phyloP scores from a whole-genome alignment of 1,140 invertebrate genomes.

The Drosophila equinoxialis region DNA sequence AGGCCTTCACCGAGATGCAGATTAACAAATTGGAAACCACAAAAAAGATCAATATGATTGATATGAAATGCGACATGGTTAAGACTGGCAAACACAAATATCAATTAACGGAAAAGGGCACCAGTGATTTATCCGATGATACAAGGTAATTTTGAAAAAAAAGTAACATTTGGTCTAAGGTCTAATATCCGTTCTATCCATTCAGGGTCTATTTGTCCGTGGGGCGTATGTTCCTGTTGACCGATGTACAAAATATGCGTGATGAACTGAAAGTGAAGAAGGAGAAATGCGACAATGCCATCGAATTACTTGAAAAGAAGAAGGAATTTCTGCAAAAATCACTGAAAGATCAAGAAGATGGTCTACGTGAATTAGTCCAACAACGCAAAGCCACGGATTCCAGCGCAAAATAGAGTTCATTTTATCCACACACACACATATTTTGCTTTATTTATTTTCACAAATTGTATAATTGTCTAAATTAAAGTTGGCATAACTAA shows the following conservation, averaged over 20 bases:
- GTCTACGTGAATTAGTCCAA: constrained; percentile 77
- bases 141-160: constrained; percentile 53
- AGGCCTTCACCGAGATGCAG: constrained; percentile 83
- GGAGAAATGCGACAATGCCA: constrained; percentile 79
- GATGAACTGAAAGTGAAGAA: constrained; percentile 72
- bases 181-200: background rate
- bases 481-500: constrained; percentile 94
- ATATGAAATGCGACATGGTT: constrained; percentile 79
- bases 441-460: constrained; percentile 66
- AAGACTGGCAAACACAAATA: constrained; percentile 82
- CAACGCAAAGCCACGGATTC: constrained; percentile 76
- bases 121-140: constrained; percentile 66
- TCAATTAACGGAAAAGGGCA: constrained; percentile 74
- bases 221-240: constrained; percentile 81
- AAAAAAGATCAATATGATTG: constrained; percentile 82
- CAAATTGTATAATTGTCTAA: constrained; percentile 84
- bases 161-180: background rate
- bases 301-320: constrained; percentile 74
- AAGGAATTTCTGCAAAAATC: constrained; percentile 78
- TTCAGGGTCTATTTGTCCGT: constrained; percentile 77
- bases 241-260: constrained; percentile 75
- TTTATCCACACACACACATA: constrained; percentile 16
- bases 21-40: constrained; percentile 81
- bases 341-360: constrained; percentile 80
- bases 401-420: constrained; percentile 48